Conservation (phyloP, 2,113 vertebrate species). For the Rhinopomastus cyanomelas region DNA sequence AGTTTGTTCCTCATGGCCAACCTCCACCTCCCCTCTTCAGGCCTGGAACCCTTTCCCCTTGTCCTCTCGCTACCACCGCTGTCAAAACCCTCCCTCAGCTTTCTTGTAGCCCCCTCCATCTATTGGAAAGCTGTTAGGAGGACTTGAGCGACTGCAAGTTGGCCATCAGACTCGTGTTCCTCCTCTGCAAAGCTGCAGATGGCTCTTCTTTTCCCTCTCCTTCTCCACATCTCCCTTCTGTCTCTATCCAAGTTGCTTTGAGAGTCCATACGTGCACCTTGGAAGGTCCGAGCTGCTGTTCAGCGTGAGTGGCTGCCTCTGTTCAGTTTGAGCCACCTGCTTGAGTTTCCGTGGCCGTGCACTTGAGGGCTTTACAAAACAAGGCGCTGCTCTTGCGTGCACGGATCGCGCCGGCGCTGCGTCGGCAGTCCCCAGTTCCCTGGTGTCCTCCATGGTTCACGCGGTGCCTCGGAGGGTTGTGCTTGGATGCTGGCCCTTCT, state of each 20-base stretch:
- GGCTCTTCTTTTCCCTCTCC: background rate
- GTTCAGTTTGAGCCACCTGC: background rate
- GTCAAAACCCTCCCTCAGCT: too few relatives aligned
- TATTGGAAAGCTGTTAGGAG: too few relatives aligned
- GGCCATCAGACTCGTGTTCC: background rate
- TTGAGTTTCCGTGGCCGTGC: background rate
- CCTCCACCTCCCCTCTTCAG: too few relatives aligned
- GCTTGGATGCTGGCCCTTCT: constrained; percentile 55
- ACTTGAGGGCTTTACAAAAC: background rate
- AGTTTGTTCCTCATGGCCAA: too few relatives aligned
- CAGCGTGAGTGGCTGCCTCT: background rate
- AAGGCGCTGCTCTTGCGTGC: background rate
- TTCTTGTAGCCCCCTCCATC: too few relatives aligned
- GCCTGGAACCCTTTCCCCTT: too few relatives aligned
- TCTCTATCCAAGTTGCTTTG: background rate
- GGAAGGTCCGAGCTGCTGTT: background rate
- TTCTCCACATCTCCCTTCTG: background rate
- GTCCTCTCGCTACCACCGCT: too few relatives aligned
- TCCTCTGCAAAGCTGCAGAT: background rate
- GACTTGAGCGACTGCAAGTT: background rate
- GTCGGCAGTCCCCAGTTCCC: background rate
- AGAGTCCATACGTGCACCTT: background rate
- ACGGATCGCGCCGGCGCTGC: background rate
- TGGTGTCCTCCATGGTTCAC: constrained; percentile 54
- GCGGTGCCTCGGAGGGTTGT: constrained; percentile 14